Conservation (phyloP, 2,113 vertebrate genomes). For the Cyrtonyx montezumae region DNA sequence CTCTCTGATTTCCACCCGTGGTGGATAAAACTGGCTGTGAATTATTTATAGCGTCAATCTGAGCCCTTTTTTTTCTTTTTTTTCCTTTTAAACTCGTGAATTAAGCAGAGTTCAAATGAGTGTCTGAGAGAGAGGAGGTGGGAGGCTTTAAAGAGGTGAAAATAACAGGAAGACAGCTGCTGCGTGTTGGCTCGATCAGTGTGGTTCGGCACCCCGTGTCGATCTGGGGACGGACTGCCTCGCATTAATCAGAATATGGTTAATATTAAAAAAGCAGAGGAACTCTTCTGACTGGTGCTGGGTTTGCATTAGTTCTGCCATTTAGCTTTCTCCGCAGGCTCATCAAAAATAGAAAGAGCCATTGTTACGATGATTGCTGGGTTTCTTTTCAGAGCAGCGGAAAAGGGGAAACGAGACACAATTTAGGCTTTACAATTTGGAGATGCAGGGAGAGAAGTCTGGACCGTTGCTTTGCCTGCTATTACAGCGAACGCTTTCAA, state of each 20-base stretch:
- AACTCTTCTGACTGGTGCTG: neutral
- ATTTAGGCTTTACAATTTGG: neutral
- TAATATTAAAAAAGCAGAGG: neutral
- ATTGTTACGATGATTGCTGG: conserved; percentile 7
- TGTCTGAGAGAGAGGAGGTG: neutral
- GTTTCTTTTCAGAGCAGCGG: neutral
- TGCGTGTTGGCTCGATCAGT: neutral
- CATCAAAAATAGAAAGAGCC: conserved; percentile 21
- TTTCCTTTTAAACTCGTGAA: neutral
- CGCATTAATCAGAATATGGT: neutral
- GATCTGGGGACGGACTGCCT: accelerated
- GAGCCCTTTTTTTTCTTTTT: neutral
- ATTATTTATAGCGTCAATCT: conserved; percentile 18
- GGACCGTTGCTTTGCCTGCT: neutral
- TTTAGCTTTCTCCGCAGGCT: neutral
- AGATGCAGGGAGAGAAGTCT: neutral
- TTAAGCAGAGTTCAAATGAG: conserved; percentile 28
- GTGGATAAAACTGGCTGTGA: neutral
- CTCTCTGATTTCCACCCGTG: neutral
- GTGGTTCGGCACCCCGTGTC: neutral
- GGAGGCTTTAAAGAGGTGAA: conserved; percentile 27
- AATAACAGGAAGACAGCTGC: conserved; percentile 62
- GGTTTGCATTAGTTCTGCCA: neutral
- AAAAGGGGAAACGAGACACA: neutral
- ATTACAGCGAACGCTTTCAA: neutral